Conservation (phyloP, 2,888 invertebrate species). For the Mongoloraphidia duomilia region DNA sequence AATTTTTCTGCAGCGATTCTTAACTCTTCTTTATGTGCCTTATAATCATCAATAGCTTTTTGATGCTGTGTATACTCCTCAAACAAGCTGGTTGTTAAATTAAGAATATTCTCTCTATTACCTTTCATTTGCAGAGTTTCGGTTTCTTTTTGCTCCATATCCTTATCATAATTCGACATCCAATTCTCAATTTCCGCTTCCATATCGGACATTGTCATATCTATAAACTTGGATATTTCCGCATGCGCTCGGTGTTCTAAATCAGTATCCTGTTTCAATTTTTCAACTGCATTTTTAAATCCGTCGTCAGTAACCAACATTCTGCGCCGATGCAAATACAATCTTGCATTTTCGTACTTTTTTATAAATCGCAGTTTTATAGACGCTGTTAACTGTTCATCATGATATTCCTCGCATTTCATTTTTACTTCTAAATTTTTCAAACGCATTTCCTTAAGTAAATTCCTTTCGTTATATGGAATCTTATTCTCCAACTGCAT, state of each 20-base stretch:
- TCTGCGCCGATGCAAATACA: no score
- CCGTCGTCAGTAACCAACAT: no score
- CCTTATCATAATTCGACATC: background rate
- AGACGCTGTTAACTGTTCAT: no score
- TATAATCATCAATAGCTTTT: slow-evolving; percentile 18
- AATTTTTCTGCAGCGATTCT: slow-evolving; percentile 5
- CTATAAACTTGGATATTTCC: background rate
- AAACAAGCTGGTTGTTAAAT: slow-evolving; percentile 11
- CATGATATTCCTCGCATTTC: no score
- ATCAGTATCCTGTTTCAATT: background rate
- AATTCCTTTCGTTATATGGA: no score
- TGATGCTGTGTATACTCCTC: slow-evolving; percentile 23
- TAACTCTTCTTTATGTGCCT: slow-evolving; percentile 20
- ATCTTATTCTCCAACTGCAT: no score
- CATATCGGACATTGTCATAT: background rate
- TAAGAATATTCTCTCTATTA: background rate
- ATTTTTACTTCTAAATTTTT: no score
- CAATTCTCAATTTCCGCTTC: background rate
- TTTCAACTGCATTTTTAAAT: no score
- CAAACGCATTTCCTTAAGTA: no score
- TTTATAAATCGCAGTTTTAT: no score
- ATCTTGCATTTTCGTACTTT: no score
- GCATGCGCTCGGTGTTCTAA: background rate
- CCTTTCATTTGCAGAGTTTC: background rate
- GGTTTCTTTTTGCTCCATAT: background rate